phyloP scores from a whole-genome alignment of 2,113 vertebrate species.

The Galeopterus variegatus region DNA sequence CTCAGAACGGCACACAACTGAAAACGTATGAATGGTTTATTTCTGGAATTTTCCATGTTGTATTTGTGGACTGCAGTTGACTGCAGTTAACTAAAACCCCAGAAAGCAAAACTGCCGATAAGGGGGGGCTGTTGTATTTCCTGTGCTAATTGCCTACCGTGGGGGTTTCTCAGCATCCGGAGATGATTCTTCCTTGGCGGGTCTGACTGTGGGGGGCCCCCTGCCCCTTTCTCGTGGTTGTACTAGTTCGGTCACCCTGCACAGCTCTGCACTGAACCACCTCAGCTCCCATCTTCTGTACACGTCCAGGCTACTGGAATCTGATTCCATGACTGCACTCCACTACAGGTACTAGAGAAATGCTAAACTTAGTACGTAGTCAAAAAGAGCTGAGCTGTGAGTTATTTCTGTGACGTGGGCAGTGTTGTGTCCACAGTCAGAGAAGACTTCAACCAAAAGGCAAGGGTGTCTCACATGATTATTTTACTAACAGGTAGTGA shows the following conservation, averaged over 20 bases:
- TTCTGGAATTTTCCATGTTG: no score
- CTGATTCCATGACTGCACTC: neutral
- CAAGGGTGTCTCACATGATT: neutral
- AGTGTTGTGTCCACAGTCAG: neutral
- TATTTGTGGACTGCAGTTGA: no score
- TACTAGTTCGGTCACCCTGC: neutral
- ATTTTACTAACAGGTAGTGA: neutral
- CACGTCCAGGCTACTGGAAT: no score
- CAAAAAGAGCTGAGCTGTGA: neutral
- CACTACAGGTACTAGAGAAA: neutral
- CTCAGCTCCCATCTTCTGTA: neutral
- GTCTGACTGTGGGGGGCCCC: no score
- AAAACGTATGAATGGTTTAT: no score
- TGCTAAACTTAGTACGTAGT: neutral
- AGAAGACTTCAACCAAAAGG: neutral
- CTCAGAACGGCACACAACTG: no score
- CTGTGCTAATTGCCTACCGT: neutral
- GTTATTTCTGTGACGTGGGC: neutral
- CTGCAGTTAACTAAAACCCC: no score
- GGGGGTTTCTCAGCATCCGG: neutral
- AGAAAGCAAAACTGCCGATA: no score
- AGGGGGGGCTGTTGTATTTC: neutral
- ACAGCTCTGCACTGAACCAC: neutral
- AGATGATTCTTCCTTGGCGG: neutral
- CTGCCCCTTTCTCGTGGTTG: neutral